These are phyloP conservation scores for Streblospio benedicti DNA, from an alignment of 1,140 invertebrate species.

Conservation along the genomic window DNA sequence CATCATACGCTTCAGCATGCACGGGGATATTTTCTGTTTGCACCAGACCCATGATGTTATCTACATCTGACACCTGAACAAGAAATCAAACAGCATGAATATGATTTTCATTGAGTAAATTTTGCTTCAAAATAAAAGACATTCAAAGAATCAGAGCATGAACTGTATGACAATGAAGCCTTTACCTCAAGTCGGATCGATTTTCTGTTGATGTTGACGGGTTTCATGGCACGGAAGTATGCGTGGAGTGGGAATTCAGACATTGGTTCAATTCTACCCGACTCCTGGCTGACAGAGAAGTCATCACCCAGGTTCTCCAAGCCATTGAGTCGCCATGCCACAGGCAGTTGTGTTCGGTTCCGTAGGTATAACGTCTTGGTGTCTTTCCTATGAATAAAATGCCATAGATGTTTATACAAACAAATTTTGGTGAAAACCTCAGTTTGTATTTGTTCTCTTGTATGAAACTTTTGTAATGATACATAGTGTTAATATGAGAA, in stretches of 20 bases:
- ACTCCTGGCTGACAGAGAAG: conserved; percentile 42
- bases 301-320: conserved; percentile 47
- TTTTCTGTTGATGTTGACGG: conserved; percentile 39
- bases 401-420: background rate
- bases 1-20: conserved; percentile 47
- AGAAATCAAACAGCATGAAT: background rate
- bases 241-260: conserved; percentile 40
- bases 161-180: too few relatives aligned
- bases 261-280: conserved; percentile 40
- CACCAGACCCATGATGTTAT: conserved; percentile 40
- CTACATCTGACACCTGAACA: conserved; percentile 38
- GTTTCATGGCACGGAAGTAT: conserved; percentile 46
- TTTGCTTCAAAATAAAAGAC: too few relatives aligned
- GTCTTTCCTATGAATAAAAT: conserved; percentile 36
- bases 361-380: conserved; percentile 44
- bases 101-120: too few relatives aligned
- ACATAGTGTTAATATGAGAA: background rate
- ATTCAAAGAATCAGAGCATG: too few relatives aligned
- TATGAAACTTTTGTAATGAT: too few relatives aligned
- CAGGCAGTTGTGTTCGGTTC: conserved; percentile 46
- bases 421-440: background rate
- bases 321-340: conserved; percentile 44
- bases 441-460: background rate
- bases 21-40: conserved; percentile 39
- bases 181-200: conserved; percentile 41